A percentile compares a stretch with the other conserved stretches of the same genome.
Evolutionary conservation across 2,888 invertebrate species (phyloP).

Genomic region (Cheilosia vulpina): DNA sequence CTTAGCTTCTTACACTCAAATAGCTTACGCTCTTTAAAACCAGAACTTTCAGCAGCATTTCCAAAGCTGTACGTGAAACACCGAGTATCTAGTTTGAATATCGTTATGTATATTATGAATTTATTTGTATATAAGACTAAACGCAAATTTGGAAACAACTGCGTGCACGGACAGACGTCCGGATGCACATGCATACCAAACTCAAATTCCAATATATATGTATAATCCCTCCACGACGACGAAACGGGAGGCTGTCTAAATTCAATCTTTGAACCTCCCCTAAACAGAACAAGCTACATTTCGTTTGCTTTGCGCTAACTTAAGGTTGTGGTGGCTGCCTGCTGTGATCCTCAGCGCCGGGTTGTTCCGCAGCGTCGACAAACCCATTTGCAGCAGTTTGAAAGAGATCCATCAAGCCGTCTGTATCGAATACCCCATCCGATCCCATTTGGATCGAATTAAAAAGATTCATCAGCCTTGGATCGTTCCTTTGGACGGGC

Average conservation of each 20-base stretch:
- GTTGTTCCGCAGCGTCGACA: constrained; percentile 70
- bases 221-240: constrained; percentile 30
- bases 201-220: constrained; percentile 27
- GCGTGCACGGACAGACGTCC: not conserved
- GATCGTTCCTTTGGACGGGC: constrained; percentile 44
- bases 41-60: not conserved
- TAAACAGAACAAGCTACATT: constrained; percentile 15
- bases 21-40: not conserved
- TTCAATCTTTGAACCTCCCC: constrained; percentile 19
- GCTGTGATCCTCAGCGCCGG: constrained; percentile 64
- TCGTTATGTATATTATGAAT: constrained; percentile 22
- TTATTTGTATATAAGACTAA: constrained; percentile 65
- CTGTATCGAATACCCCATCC: constrained; percentile 69
- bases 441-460: constrained; percentile 34
- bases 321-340: constrained; percentile 77
- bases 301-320: not conserved
- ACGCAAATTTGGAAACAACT: constrained; percentile 52
- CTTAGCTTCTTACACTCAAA: not conserved
- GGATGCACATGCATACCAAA: constrained; percentile 47
- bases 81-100: constrained; percentile 2
- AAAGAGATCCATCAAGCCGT: constrained; percentile 80
- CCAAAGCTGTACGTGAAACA: not conserved
- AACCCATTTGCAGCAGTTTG: constrained; percentile 80
- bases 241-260: constrained; percentile 31
- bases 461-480: constrained; percentile 42